These are phyloP conservation scores for Achroia grisella DNA, from an alignment of 1,140 invertebrate genomes.

Conservation along the genomic window DNA sequence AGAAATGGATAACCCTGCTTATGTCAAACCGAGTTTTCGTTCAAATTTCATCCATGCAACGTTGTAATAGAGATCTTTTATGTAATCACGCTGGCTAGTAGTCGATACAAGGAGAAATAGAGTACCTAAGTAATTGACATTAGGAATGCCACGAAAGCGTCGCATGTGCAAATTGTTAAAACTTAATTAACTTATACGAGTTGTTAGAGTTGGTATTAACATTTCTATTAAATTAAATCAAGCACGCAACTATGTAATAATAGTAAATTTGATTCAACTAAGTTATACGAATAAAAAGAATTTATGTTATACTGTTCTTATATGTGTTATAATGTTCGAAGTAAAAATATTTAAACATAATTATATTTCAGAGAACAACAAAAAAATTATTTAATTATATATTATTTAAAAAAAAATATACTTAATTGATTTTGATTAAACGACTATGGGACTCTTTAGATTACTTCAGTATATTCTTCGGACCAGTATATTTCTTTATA, in stretches of 20 bases:
- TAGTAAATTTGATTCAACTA: slow-evolving; percentile 21
- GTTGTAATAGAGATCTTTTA: background rate
- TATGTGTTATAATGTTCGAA: too few species aligned
- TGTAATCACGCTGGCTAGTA: background rate
- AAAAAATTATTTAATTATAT: too few species aligned
- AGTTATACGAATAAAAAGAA: slow-evolving; percentile 1
- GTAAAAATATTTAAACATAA: too few species aligned
- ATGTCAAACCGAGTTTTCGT: slow-evolving; percentile 12
- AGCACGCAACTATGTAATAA: slow-evolving; percentile 41
- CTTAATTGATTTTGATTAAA: too few species aligned
- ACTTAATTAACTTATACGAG: slow-evolving; percentile 68
- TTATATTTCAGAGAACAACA: too few species aligned
- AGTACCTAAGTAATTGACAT: slow-evolving; percentile 8
- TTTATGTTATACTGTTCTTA: too few species aligned
- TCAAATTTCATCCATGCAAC: background rate
- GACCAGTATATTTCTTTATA: too few species aligned
- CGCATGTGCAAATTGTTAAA: slow-evolving; percentile 33
- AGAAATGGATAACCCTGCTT: slow-evolving; percentile 11
- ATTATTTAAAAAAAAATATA: too few species aligned
- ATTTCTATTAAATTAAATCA: slow-evolving; percentile 61
- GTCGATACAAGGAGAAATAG: background rate
- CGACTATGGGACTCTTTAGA: too few species aligned
- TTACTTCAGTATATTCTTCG: too few species aligned
- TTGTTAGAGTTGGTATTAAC: slow-evolving; percentile 47
- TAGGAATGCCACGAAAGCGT: slow-evolving; percentile 20